phyloP scores from a whole-genome alignment of 2,113 vertebrate genomes.

The Ivindomyrus marchei region DNA sequence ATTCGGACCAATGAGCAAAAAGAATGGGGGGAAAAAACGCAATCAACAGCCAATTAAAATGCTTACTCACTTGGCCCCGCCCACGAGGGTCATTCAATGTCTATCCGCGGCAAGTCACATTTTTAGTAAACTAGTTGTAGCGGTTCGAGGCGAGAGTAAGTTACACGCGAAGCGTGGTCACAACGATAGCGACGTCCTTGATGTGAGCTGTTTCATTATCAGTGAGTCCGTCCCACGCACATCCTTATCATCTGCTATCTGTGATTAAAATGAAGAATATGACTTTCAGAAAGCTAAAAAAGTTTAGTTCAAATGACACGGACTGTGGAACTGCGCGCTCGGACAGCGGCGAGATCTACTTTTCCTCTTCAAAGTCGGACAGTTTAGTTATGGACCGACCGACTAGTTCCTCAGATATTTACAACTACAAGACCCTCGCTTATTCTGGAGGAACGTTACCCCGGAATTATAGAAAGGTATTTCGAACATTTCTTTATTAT shows the following conservation, averaged over 20 bases:
- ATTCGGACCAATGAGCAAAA: neutral
- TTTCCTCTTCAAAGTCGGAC: slow-evolving; percentile 61
- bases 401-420: slow-evolving; percentile 51
- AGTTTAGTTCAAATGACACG: slow-evolving; percentile 51
- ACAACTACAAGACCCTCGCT: slow-evolving; percentile 72
- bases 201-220: neutral
- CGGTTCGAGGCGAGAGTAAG: neutral
- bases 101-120: neutral
- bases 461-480: slow-evolving; percentile 67
- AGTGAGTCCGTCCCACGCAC: neutral
- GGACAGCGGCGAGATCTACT: slow-evolving; percentile 56
- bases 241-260: neutral
- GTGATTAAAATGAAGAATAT: slow-evolving; percentile 44
- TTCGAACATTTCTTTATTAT: neutral
- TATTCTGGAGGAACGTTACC: slow-evolving; percentile 78
- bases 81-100: neutral
- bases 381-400: slow-evolving; percentile 44
- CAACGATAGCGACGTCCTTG: neutral
- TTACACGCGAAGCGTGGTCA: neutral
- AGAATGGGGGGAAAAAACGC: neutral
- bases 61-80: neutral
- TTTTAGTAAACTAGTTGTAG: neutral
- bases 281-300: slow-evolving; percentile 62
- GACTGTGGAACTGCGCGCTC: slow-evolving; percentile 39
- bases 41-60: neutral